phyloP scores from a whole-genome alignment of 2,888 invertebrate genomes.

The Dryobota labecula region DNA sequence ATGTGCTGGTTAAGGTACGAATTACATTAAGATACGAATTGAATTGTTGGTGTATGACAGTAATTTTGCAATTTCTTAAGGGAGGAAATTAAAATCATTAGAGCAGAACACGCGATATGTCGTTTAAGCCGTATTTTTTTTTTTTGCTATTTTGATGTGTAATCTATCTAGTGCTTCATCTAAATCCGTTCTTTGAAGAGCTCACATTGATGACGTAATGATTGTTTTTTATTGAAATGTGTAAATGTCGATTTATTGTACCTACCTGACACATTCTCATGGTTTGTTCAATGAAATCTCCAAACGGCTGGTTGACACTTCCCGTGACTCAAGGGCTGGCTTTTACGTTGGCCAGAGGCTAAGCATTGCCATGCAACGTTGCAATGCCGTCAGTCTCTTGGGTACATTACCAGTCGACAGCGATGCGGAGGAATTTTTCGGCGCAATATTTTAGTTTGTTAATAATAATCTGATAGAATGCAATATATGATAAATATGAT shows the following conservation, averaged over 20 bases:
- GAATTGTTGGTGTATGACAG: background rate
- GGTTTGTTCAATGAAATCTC: too few relatives aligned
- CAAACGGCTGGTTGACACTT: too few relatives aligned
- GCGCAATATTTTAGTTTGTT: too few relatives aligned
- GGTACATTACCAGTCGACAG: too few relatives aligned
- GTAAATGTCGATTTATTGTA: background rate
- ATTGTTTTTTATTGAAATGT: background rate
- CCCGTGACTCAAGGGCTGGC: too few relatives aligned
- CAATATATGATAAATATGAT: too few relatives aligned
- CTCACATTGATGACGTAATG: background rate
- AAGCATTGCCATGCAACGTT: too few relatives aligned
- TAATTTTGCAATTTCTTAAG: background rate
- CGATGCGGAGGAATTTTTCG: too few relatives aligned
- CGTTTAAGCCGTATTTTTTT: background rate
- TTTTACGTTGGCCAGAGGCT: too few relatives aligned
- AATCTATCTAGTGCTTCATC: background rate
- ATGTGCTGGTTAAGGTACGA: background rate
- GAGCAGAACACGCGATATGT: background rate
- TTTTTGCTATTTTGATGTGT: constrained; percentile 1
- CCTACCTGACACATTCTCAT: too few relatives aligned
- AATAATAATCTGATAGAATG: too few relatives aligned
- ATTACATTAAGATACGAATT: constrained; percentile 16
- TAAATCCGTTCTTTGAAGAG: background rate
- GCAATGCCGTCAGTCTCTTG: too few relatives aligned
- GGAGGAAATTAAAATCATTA: background rate